phyloP scores from a whole-genome alignment of 2,797 vertebrate species.

The Urosaurus nigricauda region DNA sequence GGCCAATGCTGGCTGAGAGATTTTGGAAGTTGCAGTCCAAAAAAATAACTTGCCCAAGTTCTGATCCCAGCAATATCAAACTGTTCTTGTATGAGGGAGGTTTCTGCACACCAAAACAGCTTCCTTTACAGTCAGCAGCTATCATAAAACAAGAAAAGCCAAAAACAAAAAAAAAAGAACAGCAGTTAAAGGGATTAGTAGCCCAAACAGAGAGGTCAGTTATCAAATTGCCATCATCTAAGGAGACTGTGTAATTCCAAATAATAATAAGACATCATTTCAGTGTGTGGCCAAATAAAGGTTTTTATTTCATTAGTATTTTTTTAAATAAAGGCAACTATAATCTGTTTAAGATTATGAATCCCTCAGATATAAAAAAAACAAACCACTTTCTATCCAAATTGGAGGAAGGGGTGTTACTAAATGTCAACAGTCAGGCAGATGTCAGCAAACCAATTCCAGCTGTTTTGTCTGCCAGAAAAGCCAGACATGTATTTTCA shows the following conservation, averaged over 20 bases:
- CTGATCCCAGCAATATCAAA: background rate
- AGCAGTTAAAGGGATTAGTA: background rate
- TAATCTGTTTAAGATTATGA: conserved; percentile 34
- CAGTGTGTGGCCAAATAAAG: background rate
- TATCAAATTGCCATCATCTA: background rate
- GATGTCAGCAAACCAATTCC: conserved; percentile 34
- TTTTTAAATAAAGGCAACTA: background rate
- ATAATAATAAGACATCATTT: background rate
- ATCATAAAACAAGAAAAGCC: background rate
- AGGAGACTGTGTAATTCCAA: background rate
- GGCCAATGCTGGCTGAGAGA: background rate
- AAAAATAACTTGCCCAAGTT: background rate
- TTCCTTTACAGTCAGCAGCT: background rate
- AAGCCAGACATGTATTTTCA: conserved; percentile 36
- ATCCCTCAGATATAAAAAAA: background rate
- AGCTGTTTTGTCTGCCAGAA: conserved; percentile 31
- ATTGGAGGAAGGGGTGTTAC: conserved; percentile 5
- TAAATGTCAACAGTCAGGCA: conserved; percentile 1
- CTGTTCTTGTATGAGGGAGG: background rate
- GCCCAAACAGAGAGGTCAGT: background rate
- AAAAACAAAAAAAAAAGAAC: background rate
- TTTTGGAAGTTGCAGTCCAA: background rate
- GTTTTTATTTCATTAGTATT: no score
- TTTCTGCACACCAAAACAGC: background rate
- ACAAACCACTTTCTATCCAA: conserved; percentile 4